These are phyloP conservation scores for Ichneumon xanthorius DNA, from an alignment of 2,888 invertebrate species.

Conservation along the genomic window DNA sequence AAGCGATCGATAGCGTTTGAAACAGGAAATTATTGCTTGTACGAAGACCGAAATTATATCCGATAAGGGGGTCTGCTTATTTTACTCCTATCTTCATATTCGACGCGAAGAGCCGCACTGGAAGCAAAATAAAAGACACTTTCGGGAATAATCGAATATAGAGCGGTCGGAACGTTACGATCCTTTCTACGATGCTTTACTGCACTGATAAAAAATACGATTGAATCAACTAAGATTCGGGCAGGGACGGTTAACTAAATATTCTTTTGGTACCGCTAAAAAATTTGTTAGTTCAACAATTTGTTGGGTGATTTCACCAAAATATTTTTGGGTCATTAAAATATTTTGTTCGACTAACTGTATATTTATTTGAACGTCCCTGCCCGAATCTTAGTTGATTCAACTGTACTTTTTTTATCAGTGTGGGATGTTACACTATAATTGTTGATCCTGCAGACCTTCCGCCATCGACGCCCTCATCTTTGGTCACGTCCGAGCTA, in stretches of 20 bases:
- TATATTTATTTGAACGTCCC: no score
- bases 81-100: background rate
- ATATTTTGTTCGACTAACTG: no score
- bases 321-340: no score
- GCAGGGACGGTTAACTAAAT: no score
- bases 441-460: conserved; percentile 85
- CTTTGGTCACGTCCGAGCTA: conserved; percentile 88
- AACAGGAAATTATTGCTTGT: background rate
- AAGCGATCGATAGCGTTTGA: background rate
- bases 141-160: background rate
- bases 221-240: no score
- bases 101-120: background rate
- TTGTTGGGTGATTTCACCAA: no score
- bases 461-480: conserved; percentile 93
- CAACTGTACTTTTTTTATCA: no score
- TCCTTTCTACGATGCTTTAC: background rate
- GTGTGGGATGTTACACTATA: no score
- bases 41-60: background rate
- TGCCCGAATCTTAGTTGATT: no score
- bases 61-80: background rate
- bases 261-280: no score
- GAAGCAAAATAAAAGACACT: background rate
- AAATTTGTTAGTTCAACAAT: no score
- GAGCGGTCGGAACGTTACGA: background rate
- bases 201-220: no score